Evolutionary conservation across 2,888 invertebrate species (phyloP).

Genomic region (Cistogaster globosa): DNA sequence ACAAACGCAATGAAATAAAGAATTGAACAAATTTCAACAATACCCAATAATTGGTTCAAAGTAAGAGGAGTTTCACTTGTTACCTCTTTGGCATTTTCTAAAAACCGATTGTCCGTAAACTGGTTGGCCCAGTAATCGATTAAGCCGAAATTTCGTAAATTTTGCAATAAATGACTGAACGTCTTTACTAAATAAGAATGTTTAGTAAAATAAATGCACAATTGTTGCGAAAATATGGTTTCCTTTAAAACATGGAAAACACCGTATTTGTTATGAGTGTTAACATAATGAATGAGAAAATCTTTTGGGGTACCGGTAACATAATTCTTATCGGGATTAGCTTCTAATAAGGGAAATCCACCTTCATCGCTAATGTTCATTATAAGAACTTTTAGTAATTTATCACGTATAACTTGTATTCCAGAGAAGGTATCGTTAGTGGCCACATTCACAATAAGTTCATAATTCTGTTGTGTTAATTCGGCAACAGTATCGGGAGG

Average conservation of each 20-base stretch:
- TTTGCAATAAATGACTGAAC: constrained; percentile 66
- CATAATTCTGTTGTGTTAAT: constrained; percentile 61
- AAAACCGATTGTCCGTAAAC: constrained; percentile 46
- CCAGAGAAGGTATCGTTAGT: constrained; percentile 69
- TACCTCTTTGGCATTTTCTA: neutral
- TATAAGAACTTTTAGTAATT: constrained; percentile 55
- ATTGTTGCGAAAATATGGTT: constrained; percentile 71
- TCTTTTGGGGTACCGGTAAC: constrained; percentile 70
- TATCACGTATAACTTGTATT: constrained; percentile 42
- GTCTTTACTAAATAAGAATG: constrained; percentile 70
- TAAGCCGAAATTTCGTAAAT: constrained; percentile 69
- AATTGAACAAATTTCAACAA: constrained; percentile 37
- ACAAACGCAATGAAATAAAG: constrained; percentile 33
- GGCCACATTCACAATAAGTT: constrained; percentile 70
- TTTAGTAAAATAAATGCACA: constrained; percentile 73
- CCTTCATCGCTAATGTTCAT: constrained; percentile 67
- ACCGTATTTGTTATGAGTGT: constrained; percentile 58
- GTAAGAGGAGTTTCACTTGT: constrained; percentile 1
- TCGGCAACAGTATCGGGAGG: constrained; percentile 68
- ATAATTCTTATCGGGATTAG: constrained; percentile 57
- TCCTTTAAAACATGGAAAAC: constrained; percentile 72
- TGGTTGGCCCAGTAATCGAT: constrained; percentile 71
- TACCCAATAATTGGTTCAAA: constrained; percentile 28
- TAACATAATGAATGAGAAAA: constrained; percentile 69
- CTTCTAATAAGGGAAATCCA: constrained; percentile 66